Percentiles rank a stretch among this genome's conserved stretches.
phyloP scores from a whole-genome alignment of 2,888 invertebrate species.

The Gymnoscelis rufifasciata region DNA sequence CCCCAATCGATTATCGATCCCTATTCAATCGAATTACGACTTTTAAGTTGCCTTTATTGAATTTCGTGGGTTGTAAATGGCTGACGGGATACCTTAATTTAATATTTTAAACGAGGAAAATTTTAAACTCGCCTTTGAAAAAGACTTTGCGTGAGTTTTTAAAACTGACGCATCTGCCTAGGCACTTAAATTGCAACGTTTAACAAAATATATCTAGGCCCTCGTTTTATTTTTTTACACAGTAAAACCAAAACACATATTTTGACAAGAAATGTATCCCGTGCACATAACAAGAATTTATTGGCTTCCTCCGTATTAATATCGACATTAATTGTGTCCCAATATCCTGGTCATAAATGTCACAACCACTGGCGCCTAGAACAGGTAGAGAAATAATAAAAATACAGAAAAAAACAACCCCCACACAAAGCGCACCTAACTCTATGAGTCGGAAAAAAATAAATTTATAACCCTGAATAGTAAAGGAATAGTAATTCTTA shows the following conservation, averaged over 20 bases:
- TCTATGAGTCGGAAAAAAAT: slow-evolving; percentile 57
- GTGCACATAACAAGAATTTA: slow-evolving; percentile 64
- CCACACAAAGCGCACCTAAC: slow-evolving; percentile 50
- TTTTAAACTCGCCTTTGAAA: too few relatives aligned
- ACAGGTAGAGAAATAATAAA: slow-evolving; percentile 66
- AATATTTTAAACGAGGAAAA: too few relatives aligned
- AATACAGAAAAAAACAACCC: slow-evolving; percentile 59
- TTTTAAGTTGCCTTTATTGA: not conserved
- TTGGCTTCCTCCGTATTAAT: slow-evolving; percentile 71
- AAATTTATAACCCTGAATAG: slow-evolving; percentile 75
- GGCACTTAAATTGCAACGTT: too few relatives aligned
- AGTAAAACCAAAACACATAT: slow-evolving; percentile 43
- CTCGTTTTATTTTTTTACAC: not conserved
- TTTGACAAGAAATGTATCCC: slow-evolving; percentile 53
- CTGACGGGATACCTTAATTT: not conserved
- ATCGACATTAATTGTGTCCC: slow-evolving; percentile 75
- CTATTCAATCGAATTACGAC: slow-evolving; percentile 41
- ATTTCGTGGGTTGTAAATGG: too few relatives aligned
- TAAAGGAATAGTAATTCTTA: slow-evolving; percentile 74
- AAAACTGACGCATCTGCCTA: too few relatives aligned
- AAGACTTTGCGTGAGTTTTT: too few relatives aligned
- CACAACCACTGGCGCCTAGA: slow-evolving; percentile 75
- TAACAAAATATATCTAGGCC: too few relatives aligned
- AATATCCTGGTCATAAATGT: slow-evolving; percentile 76
- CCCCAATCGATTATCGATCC: slow-evolving; percentile 60